Conservation (phyloP, 2,113 vertebrate species). For the Girardinichthys multiradiatus region DNA sequence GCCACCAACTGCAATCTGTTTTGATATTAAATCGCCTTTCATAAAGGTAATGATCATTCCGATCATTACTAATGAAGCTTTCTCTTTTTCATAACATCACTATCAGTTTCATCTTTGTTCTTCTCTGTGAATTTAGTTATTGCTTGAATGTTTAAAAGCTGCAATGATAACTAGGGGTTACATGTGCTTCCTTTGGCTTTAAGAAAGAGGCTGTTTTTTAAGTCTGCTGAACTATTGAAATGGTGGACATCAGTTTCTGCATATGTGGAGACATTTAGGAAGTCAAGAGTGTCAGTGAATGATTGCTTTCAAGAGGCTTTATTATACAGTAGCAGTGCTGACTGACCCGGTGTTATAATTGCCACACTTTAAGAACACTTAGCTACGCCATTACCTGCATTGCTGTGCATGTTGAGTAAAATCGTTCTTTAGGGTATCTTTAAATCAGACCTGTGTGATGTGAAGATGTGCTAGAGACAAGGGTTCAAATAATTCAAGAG, state of each 20-base stretch:
- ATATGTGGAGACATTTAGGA: not conserved
- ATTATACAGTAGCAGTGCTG: not conserved
- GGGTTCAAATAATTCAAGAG: not conserved
- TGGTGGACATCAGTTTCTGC: not conserved
- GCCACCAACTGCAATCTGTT: not conserved
- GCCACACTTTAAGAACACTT: not conserved
- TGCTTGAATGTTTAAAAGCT: not conserved
- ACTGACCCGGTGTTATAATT: not conserved
- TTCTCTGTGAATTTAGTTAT: not conserved
- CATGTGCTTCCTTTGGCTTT: not conserved
- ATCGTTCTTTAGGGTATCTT: not conserved
- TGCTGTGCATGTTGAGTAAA: not conserved
- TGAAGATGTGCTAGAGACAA: not conserved
- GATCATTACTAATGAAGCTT: not conserved
- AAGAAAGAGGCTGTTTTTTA: not conserved
- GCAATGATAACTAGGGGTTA: not conserved
- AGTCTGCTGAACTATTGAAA: not conserved
- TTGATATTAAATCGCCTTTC: not conserved
- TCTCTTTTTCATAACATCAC: not conserved
- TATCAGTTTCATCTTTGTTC: not conserved
- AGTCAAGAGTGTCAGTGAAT: not conserved
- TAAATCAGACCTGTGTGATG: not conserved
- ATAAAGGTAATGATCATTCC: no score
- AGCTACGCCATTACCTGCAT: not conserved
- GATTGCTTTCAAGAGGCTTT: not conserved